phyloP scores from a whole-genome alignment of 2,888 invertebrate species.

The Leucoptera coffeella region DNA sequence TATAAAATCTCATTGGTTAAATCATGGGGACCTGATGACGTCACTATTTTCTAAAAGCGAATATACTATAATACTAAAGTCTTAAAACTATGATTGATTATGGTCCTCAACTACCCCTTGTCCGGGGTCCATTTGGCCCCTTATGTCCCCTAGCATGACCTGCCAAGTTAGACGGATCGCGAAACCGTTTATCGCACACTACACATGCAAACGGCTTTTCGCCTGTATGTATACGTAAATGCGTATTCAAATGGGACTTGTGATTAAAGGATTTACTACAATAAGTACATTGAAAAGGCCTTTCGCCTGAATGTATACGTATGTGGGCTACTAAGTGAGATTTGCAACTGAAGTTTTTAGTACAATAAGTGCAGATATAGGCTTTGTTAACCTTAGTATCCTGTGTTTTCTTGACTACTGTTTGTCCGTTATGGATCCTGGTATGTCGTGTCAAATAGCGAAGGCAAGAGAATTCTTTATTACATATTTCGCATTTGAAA shows the following conservation, averaged over 20 bases:
- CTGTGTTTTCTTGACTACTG: background rate
- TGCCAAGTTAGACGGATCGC: constrained; percentile 2
- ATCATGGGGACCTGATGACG: no score
- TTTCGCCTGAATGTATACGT: constrained; percentile 8
- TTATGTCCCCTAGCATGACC: constrained; percentile 4
- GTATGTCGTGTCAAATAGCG: constrained; percentile 3
- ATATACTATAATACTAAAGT: no score
- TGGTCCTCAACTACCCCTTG: no score
- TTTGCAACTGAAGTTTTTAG: constrained; percentile 9
- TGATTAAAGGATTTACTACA: constrained; percentile 6
- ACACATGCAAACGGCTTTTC: constrained; percentile 1
- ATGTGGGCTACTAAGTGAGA: constrained; percentile 10
- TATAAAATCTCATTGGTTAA: no score
- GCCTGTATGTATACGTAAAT: background rate
- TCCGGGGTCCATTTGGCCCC: no score
- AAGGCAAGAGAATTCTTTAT: constrained; percentile 2
- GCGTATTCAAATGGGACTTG: constrained; percentile 1
- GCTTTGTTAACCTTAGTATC: background rate
- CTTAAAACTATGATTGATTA: no score
- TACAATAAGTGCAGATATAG: constrained; percentile 9
- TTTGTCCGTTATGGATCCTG: constrained; percentile 1
- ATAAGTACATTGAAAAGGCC: constrained; percentile 8
- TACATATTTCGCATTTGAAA: background rate
- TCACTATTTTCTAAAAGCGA: no score
- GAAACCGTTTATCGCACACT: constrained; percentile 2